A percentile compares a stretch with the other conserved stretches of the same genome.
Conservation (phyloP, 2,113 vertebrate genomes). For the Gulo gulo region DNA sequence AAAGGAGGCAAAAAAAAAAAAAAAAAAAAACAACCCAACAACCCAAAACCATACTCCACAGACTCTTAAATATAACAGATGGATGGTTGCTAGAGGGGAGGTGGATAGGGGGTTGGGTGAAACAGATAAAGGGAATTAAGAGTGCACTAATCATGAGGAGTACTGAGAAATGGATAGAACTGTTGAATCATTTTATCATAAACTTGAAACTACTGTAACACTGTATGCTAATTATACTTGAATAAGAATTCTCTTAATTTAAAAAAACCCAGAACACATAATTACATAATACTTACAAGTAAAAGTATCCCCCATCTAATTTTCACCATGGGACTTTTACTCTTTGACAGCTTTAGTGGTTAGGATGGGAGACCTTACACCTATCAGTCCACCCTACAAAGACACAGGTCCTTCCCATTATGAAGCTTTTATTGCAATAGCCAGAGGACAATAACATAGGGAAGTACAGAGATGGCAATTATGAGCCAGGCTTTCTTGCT, state of each 20-base stretch:
- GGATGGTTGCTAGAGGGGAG: neutral
- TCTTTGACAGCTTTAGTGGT: neutral
- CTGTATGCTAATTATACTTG: neutral
- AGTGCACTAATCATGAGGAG: neutral
- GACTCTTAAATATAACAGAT: neutral
- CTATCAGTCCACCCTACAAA: neutral
- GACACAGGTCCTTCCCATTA: neutral
- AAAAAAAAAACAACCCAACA: too few relatives aligned
- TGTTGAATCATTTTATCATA: neutral
- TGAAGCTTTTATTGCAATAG: neutral
- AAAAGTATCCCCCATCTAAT: neutral
- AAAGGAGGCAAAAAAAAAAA: neutral
- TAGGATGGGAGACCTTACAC: neutral
- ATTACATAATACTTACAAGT: neutral
- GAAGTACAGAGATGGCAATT: neutral
- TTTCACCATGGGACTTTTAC: neutral
- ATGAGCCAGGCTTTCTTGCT: neutral
- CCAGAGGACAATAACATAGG: neutral
- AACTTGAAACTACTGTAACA: neutral
- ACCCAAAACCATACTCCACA: neutral
- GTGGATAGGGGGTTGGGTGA: neutral
- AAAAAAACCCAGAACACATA: neutral
- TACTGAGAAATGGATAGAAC: neutral
- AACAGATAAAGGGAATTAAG: neutral
- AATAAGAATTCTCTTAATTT: neutral